Evolutionary conservation across 2,113 vertebrate species (phyloP), one percentile per base, ranked within the genome.

Genomic region (Hippocampus zosterae): DNA sequence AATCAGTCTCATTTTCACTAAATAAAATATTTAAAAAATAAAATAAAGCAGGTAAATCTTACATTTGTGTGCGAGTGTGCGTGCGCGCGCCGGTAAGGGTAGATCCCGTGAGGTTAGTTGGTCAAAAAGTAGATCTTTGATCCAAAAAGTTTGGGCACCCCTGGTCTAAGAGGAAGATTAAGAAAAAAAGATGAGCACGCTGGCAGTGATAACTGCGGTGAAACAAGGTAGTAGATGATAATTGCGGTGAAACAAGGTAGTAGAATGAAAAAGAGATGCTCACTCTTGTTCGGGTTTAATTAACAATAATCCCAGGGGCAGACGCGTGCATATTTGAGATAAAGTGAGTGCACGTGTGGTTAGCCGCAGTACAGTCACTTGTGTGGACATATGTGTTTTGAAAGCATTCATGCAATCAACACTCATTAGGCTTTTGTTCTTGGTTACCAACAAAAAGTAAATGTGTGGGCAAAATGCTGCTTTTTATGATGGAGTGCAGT

Each of bases 261-360:
- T 50, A 19, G 42, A 44, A 12, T 12, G 41, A 57, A 23, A 52
- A 11, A 40, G 19, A 52, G 57, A 75, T 18, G 60, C 27, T 65
- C 1, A 0, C 60, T 79, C 63, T 56, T 68, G 60, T 79, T 77
- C 79, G n/a, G 70, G 72, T 74, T 82, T 85, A 81, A 88, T 85
- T 83, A 81, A 77, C 46, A 72, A 25, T 53, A 71, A 72, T 72
- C 71, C 56, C 72, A 12, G 23, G 69, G 70, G 77, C 59, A 37
- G 19, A 65, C 50, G 15, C 46, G 72, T 57, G 61, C 19, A 64
- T 21, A 3, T 19, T 55, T 42, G 71, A 27, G 65, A 29, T 40
- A 21, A 63, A 41, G 52, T 41, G 69, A 9, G 37, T 18, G 53
- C 15, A 2, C 21, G 44, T 40, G 50, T 65, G 70, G 27, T 55